A percentile compares a stretch with the other conserved stretches of the same genome.
Conservation (phyloP, 2,113 vertebrate genomes). For the Syngnathus scovelli region DNA sequence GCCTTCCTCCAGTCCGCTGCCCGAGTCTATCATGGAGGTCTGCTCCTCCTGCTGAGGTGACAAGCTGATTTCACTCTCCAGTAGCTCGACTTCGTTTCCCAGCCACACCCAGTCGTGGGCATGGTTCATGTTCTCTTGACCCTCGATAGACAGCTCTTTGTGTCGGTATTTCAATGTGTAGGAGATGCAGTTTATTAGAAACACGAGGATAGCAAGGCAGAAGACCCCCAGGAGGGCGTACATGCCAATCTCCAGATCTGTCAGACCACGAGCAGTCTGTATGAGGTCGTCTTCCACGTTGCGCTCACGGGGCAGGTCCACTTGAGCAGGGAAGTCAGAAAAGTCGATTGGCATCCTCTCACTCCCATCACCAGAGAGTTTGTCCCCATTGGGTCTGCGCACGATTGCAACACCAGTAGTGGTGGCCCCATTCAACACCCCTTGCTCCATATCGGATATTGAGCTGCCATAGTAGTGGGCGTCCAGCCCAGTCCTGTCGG, state of each 20-base stretch:
- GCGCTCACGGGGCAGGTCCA: conserved; percentile 75
- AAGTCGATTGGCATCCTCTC: conserved; percentile 84
- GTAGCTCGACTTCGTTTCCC: conserved; percentile 84
- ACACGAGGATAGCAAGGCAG: conserved; percentile 93
- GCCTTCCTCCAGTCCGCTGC: conserved; percentile 71
- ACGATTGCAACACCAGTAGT: conserved; percentile 73
- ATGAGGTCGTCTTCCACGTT: conserved; percentile 73
- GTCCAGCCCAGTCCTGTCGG: conserved; percentile 72
- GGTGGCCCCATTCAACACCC: conserved; percentile 61
- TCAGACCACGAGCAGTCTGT: conserved; percentile 77
- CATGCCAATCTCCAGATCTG: conserved; percentile 95
- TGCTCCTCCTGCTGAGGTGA: conserved; percentile 75
- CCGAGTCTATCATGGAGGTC: conserved; percentile 82
- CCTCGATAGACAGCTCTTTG: conserved; percentile 88
- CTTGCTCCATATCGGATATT: conserved; percentile 76
- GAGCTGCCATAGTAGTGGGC: conserved; percentile 72
- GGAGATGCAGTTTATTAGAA: conserved; percentile 92
- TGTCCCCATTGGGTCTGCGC: conserved; percentile 69
- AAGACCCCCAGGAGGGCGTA: conserved; percentile 94
- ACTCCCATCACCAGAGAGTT: conserved; percentile 65
- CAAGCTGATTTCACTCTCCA: conserved; percentile 75
- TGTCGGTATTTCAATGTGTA: conserved; percentile 89
- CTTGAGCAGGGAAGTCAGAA: conserved; percentile 86
- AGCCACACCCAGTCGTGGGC: conserved; percentile 98
- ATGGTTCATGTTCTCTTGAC: conserved; percentile 81